Evolutionary conservation across 2,113 vertebrate species (phyloP).

Genomic region (Anser cygnoides): DNA sequence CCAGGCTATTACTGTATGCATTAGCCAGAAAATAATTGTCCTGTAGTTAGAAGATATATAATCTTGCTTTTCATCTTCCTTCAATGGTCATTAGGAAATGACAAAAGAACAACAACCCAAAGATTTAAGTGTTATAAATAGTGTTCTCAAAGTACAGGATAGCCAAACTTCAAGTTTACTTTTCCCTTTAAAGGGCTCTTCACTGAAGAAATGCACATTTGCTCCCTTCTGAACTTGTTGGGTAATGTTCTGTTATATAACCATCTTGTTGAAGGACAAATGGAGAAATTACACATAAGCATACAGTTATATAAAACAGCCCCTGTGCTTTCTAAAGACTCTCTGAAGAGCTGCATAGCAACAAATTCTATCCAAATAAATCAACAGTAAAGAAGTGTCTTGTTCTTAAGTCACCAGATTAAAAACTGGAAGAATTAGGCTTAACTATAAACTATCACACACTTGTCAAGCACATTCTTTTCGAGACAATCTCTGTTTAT

Average conservation of each 20-base stretch:
- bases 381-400: background rate
- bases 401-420: background rate
- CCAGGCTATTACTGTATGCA: background rate
- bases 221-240: background rate
- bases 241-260: slow-evolving; percentile 6
- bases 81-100: background rate
- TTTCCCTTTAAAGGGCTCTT: background rate
- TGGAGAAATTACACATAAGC: background rate
- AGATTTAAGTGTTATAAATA: background rate
- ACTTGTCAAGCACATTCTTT: background rate
- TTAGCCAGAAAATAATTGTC: background rate
- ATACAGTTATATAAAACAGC: slow-evolving; percentile 21
- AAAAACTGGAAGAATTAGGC: background rate
- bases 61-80: background rate
- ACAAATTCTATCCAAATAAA: background rate
- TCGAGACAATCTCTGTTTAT: background rate
- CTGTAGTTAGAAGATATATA: background rate
- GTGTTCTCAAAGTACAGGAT: background rate
- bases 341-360: slow-evolving; percentile 6
- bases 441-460: background rate
- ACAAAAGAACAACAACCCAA: background rate
- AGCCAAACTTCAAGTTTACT: background rate
- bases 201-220: background rate
- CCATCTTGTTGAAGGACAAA: slow-evolving; percentile 35
- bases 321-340: slow-evolving; percentile 1